phyloP scores from a whole-genome alignment of 2,888 invertebrate genomes.

The Protodeltote pygarga region DNA sequence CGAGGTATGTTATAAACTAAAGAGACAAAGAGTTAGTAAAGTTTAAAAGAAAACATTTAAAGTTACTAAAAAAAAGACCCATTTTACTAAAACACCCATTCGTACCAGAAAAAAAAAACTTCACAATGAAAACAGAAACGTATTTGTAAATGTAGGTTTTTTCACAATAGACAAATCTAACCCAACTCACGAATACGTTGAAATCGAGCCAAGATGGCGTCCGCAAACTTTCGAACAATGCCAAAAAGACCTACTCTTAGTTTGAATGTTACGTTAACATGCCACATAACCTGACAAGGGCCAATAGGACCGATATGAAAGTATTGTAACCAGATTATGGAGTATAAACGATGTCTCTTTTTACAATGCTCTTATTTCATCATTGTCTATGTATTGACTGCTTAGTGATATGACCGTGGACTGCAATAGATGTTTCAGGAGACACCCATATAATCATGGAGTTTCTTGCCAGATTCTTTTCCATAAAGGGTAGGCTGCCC shows the following conservation, averaged over 20 bases:
- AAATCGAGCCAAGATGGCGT: slow-evolving; percentile 31
- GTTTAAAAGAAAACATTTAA: slow-evolving; percentile 9
- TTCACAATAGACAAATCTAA: slow-evolving; percentile 33
- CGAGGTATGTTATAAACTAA: too few relatives aligned
- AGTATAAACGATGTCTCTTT: too few relatives aligned
- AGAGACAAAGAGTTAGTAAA: too few relatives aligned
- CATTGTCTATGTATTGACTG: too few relatives aligned
- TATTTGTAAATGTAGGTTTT: slow-evolving; percentile 11
- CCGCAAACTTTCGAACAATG: slow-evolving; percentile 40
- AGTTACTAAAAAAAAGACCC: neutral
- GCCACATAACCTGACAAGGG: slow-evolving; percentile 46
- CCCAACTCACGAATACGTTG: slow-evolving; percentile 39
- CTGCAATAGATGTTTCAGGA: too few relatives aligned
- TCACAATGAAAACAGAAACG: slow-evolving; percentile 1
- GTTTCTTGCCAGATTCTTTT: too few relatives aligned
- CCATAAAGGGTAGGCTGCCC: too few relatives aligned
- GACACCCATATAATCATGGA: too few relatives aligned
- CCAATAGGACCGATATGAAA: slow-evolving; percentile 33
- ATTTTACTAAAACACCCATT: slow-evolving; percentile 13
- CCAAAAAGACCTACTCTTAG: slow-evolving; percentile 22
- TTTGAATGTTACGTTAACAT: slow-evolving; percentile 43
- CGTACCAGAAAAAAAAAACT: slow-evolving; percentile 3
- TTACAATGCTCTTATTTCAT: too few relatives aligned
- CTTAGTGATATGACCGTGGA: too few relatives aligned
- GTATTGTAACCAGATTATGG: slow-evolving; percentile 31